Evolutionary conservation across 2,113 vertebrate species (phyloP), one percentile per base, ranked within the genome.

Genomic region (Verasper variegatus): DNA sequence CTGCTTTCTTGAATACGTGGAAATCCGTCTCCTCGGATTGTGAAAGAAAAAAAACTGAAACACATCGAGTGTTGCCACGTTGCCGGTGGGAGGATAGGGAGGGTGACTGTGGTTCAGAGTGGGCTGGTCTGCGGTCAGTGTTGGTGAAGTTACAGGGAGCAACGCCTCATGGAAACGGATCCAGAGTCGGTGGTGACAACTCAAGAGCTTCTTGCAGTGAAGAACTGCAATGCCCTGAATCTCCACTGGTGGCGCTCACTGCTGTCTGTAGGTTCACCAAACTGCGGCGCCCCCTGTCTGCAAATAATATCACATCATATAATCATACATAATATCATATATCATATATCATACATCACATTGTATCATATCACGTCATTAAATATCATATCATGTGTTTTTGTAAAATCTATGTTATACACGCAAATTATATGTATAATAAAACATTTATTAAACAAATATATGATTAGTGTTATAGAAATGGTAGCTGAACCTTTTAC

Each of bases 51-150:
- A 10, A 23, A 51, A 23, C 7, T 31, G 35, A 24, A 51, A 14
- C 12, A 5, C n/a, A 69, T 60, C 54, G n/a, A 5, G 27, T 51
- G 10, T 4, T 90, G 88, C 90, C 90, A 90, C 88, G 90, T 92
- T 88, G 90, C 68, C 87, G 78, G 79, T 67, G 73, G 24, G 56
- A 77, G 58, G 88, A 71, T 82, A 74, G 26, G 54, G 55, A 45
- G 11, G 26, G 12, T 55, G 17, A 20, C 18, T 13, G 5, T 37
- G 57, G 31, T 31, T 31, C 5, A 31, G 31, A 31, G 31, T 31
- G 31, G 31, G 23, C 86, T 78, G 90, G 6, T 84, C 84, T 71
- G 23, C 20, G 71, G 68, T 87, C 86, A 20, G 86, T 57, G 56
- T 51, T 0, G 5, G 27, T 24, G 1, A 12, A 1, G 23, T 17